A percentile compares a stretch with the other conserved stretches of the same genome.
phyloP scores from a whole-genome alignment of 2,888 invertebrate species.

The Polylopha cassiicola region DNA sequence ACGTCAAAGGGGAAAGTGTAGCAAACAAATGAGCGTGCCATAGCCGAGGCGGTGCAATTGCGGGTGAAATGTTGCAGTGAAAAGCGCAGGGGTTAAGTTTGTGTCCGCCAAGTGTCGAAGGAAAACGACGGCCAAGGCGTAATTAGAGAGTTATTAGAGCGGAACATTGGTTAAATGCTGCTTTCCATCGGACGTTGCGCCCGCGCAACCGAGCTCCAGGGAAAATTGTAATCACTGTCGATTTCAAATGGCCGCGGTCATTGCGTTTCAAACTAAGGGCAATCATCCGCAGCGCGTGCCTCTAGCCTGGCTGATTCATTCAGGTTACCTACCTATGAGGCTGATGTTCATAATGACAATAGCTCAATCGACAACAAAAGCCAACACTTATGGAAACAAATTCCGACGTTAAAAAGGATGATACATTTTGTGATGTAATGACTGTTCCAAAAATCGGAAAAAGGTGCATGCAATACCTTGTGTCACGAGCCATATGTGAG shows the following conservation, averaged over 20 bases:
- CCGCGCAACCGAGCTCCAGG: constrained; percentile 68
- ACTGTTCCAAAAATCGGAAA: constrained; percentile 45
- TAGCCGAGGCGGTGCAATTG: constrained; percentile 38
- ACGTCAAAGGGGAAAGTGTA: constrained; percentile 66
- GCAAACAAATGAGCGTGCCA: constrained; percentile 50
- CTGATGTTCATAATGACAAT: constrained; percentile 33
- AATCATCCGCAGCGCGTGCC: constrained; percentile 38
- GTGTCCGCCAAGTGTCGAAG: constrained; percentile 64
- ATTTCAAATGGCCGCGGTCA: constrained; percentile 67
- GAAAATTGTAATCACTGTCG: constrained; percentile 77
- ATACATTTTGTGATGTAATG: too few species aligned
- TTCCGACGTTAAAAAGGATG: constrained; percentile 40
- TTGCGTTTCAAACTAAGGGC: constrained; percentile 54
- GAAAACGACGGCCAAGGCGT: constrained; percentile 63
- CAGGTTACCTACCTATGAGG: too few species aligned
- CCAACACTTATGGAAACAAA: constrained; percentile 42
- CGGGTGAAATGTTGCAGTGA: constrained; percentile 64
- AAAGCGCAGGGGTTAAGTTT: constrained; percentile 67
- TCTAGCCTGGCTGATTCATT: constrained; percentile 37
- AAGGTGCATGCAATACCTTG: constrained; percentile 39
- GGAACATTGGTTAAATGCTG: constrained; percentile 75
- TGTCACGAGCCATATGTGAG: constrained; percentile 40
- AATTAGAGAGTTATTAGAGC: constrained; percentile 77
- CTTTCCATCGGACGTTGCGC: constrained; percentile 76
- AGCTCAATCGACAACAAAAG: constrained; percentile 40